phyloP scores from a whole-genome alignment of 2,113 vertebrate genomes.

The Phalacrocorax brasilianus region DNA sequence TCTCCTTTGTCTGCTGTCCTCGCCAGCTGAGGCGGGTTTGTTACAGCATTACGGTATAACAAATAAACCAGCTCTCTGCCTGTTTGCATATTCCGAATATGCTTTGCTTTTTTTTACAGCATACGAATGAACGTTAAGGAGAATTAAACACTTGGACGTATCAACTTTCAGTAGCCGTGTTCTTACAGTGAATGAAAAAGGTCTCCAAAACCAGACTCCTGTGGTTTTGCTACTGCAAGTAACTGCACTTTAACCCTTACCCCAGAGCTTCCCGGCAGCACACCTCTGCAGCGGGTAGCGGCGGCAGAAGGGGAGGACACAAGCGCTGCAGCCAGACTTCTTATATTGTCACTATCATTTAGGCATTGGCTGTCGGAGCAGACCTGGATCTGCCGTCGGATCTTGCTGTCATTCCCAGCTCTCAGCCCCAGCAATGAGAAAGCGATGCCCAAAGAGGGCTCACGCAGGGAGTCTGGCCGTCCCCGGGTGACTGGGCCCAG shows the following conservation, averaged over 20 bases:
- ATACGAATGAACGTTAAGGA: not conserved
- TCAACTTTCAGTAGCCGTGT: not conserved
- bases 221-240: not conserved
- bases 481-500: accelerated
- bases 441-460: accelerated
- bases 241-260: too few species aligned
- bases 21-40: not conserved
- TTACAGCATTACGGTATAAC: not conserved
- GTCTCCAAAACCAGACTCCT: not conserved
- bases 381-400: too few species aligned
- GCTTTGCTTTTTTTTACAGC: not conserved
- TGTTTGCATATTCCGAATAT: not conserved
- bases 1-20: not conserved
- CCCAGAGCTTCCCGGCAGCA: accelerated
- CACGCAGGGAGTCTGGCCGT: accelerated
- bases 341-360: accelerated
- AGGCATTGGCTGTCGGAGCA: not conserved
- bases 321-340: too few species aligned
- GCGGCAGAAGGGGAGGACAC: not conserved
- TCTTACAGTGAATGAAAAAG: not conserved
- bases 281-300: not conserved
- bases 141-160: accelerated
- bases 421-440: too few species aligned
- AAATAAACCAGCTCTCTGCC: not conserved
- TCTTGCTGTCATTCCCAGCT: not conserved